Evolutionary conservation across 2,113 vertebrate species (phyloP).

Genomic region (Haemorhous mexicanus): DNA sequence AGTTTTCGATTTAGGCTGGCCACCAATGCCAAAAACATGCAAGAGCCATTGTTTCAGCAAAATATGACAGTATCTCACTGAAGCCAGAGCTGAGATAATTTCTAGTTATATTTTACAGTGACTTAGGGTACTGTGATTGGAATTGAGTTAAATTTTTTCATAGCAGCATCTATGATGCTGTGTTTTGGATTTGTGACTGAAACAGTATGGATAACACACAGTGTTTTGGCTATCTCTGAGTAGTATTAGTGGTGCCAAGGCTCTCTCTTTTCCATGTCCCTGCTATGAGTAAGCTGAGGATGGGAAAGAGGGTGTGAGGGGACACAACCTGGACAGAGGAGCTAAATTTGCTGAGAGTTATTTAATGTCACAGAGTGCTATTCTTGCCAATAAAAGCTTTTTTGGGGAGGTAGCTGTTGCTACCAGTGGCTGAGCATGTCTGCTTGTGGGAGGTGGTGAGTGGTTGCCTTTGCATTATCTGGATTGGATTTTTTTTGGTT

Average conservation of each 20-base stretch:
- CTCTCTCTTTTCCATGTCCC: accelerated
- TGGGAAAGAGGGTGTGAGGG: background rate
- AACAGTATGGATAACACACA: background rate
- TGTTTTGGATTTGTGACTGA: background rate
- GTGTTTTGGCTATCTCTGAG: background rate
- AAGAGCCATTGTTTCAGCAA: background rate
- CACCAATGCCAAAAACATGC: background rate
- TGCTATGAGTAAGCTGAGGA: background rate
- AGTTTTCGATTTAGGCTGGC: background rate
- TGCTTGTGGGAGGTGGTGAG: background rate
- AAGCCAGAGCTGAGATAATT: background rate
- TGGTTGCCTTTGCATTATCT: background rate
- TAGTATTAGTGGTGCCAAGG: background rate
- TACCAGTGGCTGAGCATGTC: background rate
- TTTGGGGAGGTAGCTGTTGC: background rate
- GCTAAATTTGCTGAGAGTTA: background rate
- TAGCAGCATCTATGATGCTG: background rate
- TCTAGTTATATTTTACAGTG: background rate
- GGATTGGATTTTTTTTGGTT: background rate
- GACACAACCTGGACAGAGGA: background rate
- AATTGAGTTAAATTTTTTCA: background rate
- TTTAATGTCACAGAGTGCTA: background rate
- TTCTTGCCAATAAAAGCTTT: background rate
- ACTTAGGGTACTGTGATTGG: background rate
- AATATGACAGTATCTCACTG: background rate